A percentile compares a stretch with the other conserved stretches of the same genome.
Evolutionary conservation across 2,797 vertebrate genomes (phyloP).

Genomic region (Buphagus erythrorhynchus): DNA sequence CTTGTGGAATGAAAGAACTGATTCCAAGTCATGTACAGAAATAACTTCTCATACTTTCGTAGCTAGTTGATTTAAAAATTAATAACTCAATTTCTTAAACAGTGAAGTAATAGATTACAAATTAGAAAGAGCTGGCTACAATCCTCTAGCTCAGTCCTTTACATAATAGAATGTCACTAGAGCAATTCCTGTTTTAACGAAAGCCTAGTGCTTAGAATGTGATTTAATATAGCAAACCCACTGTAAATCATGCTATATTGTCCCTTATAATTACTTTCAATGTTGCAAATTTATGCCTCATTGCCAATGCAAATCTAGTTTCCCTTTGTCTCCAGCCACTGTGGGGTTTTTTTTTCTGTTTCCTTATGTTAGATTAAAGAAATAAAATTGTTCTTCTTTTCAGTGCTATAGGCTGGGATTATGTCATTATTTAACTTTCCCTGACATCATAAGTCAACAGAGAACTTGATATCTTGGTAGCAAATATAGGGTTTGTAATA

Average conservation of each 20-base stretch:
- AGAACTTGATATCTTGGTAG: background rate
- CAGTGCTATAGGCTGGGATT: background rate
- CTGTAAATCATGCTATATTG: background rate
- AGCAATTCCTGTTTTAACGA: background rate
- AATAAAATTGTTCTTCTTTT: background rate
- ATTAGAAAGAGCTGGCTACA: background rate
- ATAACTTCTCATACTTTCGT: background rate
- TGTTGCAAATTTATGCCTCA: background rate
- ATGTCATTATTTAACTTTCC: background rate
- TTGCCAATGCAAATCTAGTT: background rate
- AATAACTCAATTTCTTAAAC: slow-evolving; percentile 14
- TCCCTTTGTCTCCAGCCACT: background rate
- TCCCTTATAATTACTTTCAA: background rate
- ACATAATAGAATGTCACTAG: background rate
- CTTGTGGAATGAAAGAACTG: background rate
- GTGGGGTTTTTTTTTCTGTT: background rate
- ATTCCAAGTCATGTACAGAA: background rate
- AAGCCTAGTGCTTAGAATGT: background rate
- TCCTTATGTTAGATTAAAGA: background rate
- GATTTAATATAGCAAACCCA: background rate
- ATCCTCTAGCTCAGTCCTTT: background rate
- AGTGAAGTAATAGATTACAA: background rate
- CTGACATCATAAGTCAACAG: background rate
- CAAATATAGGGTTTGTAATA: background rate
- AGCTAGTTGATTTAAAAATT: background rate